Base-by-base conservation (phyloP, 2,888 invertebrate genomes). In the Eubasilissa splendida region DNA sequence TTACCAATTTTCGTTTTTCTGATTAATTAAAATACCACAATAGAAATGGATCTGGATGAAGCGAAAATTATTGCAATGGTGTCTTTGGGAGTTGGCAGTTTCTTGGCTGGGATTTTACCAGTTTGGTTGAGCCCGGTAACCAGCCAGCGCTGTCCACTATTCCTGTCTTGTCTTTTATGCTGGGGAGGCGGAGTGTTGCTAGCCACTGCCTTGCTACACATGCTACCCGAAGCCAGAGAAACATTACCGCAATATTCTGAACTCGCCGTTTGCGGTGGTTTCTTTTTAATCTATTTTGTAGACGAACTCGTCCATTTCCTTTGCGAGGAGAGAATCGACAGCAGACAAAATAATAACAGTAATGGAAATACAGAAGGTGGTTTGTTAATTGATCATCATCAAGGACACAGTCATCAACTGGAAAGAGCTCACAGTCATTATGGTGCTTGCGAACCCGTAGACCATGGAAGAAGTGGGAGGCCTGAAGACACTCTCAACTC, bases 181-280 rank as follows among this genome's bases (percentile, higher is more conserved):
- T 95, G 95, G 85, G 96, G 96, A 3, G 96, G 94, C 7, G 96
- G 96, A 1, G 94, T 96, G 33, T 90, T 96, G 4, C 87, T 96
- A 4, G 93, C 95, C 0, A 96, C 96, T 0, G 92, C 95, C 0
- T 84, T 96, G 54, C 90, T 95, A 22, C 96, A 96, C 87, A 95
- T 96, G 90, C 88, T 96, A 4, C 95, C 95, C n/a, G 96, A 96
- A 90, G 93, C 94, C 42, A 90, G 94, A 76, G 91, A 92, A 81
- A 88, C 89, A 80, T 86, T 93, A 70, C 90, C 91, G 0, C 86
- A 91, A 59, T 91, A 92, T 84, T 91, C 94, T 0, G 95, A 95
- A 86, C 86, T 95, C 0, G 87, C 93, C 50, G 89, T 95, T 73
- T 94, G 94, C 82, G 86, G 88, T 3, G 95, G 95, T 0, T 95